A percentile compares a stretch with the other conserved stretches of the same genome.
Evolutionary conservation across 2,113 vertebrate species (phyloP).

Genomic region (Varanus salvator): DNA sequence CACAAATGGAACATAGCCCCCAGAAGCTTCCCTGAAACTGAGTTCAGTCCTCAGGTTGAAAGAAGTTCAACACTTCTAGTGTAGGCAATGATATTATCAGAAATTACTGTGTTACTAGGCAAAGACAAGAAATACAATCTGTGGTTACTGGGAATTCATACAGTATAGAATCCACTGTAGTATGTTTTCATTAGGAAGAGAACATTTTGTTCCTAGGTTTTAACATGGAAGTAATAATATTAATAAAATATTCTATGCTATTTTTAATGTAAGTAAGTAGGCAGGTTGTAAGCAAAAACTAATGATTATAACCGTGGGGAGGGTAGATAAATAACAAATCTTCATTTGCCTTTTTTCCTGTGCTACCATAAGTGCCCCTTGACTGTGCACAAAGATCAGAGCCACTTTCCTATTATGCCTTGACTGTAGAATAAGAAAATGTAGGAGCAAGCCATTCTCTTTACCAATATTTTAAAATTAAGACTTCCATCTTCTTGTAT

Average conservation of each 20-base stretch:
- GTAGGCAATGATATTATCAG: slow-evolving; percentile 3
- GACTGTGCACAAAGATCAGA: slow-evolving; percentile 29
- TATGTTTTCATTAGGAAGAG: neutral
- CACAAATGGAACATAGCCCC: too few relatives aligned
- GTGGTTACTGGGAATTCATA: neutral
- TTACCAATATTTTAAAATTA: slow-evolving; percentile 17
- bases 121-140: neutral
- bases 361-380: slow-evolving; percentile 35
- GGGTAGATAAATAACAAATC: neutral
- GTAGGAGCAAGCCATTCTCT: slow-evolving; percentile 15
- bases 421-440: slow-evolving; percentile 3
- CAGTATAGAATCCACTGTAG: neutral
- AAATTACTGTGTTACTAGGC: neutral
- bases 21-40: too few relatives aligned
- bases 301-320: neutral
- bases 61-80: too few relatives aligned
- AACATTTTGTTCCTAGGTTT: neutral
- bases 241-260: neutral
- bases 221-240: neutral
- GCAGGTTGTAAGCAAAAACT: neutral
- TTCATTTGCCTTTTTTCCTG: slow-evolving; percentile 1
- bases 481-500: slow-evolving; percentile 18
- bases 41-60: too few relatives aligned
- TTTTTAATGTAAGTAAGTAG: neutral
- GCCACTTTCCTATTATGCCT: neutral